phyloP scores from a whole-genome alignment of 2,888 invertebrate species.

The Lycaena phlaeas region DNA sequence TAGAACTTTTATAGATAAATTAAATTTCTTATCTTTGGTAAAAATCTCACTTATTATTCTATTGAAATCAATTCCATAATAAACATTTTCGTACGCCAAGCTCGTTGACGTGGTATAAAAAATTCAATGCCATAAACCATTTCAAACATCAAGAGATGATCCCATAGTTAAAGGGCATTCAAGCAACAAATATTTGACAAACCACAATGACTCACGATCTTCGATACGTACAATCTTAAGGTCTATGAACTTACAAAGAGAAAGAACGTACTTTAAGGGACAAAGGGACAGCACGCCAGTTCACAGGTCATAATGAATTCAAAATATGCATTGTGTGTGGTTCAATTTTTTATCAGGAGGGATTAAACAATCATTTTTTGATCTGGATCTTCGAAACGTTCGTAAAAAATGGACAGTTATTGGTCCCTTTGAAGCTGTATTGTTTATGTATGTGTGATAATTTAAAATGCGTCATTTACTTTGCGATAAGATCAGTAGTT shows the following conservation, averaged over 20 bases:
- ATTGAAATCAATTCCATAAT: too few relatives aligned
- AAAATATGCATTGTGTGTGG: conserved; percentile 62
- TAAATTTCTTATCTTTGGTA: too few relatives aligned
- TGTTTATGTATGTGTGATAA: conserved; percentile 50
- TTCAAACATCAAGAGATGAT: conserved; percentile 16
- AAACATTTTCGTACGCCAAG: too few relatives aligned
- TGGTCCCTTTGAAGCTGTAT: conserved; percentile 30
- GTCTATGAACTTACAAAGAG: conserved; percentile 38
- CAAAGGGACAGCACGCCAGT: conserved; percentile 39
- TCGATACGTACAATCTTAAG: conserved; percentile 31
- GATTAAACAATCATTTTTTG: conserved; percentile 53
- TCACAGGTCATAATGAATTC: conserved; percentile 64
- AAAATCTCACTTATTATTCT: too few relatives aligned
- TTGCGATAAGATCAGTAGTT: conserved; percentile 41
- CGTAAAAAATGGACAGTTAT: conserved; percentile 32
- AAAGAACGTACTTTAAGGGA: conserved; percentile 30
- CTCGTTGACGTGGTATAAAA: conserved; percentile 9
- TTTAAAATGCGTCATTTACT: conserved; percentile 57
- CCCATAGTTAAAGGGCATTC: conserved; percentile 25
- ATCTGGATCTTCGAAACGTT: conserved; percentile 35
- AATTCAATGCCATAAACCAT: conserved; percentile 17
- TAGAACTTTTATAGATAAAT: too few relatives aligned
- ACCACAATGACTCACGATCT: conserved; percentile 40
- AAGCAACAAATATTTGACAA: conserved; percentile 33
- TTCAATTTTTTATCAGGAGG: conserved; percentile 33